These are phyloP conservation scores for Alexandromys fortis DNA, from an alignment of 2,113 vertebrate genomes.

Conservation along the genomic window DNA sequence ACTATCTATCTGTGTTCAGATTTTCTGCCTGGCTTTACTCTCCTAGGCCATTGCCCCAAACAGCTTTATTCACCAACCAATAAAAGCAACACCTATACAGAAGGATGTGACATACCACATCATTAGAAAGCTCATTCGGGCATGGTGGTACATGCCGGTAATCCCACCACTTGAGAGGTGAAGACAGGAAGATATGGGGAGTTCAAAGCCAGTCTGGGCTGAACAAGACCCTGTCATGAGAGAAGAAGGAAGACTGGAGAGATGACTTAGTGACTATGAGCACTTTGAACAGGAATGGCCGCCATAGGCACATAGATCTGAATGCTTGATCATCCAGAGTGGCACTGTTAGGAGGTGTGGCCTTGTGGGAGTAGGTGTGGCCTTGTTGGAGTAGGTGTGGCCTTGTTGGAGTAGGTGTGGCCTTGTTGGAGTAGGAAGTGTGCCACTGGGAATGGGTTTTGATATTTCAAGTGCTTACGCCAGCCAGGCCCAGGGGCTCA, in stretches of 20 bases:
- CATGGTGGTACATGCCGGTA: neutral
- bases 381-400: neutral
- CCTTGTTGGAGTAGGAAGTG: neutral
- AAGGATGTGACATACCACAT: no score
- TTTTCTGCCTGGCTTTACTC: no score
- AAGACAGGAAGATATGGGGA: neutral
- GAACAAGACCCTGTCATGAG: neutral
- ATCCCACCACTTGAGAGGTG: neutral
- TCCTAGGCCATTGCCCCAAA: no score
- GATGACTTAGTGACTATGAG: neutral
- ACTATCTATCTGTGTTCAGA: no score
- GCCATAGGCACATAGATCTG: neutral
- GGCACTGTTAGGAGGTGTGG: neutral
- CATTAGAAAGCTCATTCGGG: neutral
- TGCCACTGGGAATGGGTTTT: neutral
- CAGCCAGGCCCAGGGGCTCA: neutral
- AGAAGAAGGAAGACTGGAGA: neutral
- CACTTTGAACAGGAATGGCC: neutral
- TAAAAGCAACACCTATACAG: no score
- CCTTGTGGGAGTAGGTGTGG: neutral
- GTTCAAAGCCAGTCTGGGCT: neutral
- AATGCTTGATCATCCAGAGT: neutral
- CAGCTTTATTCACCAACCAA: no score
- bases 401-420: neutral
- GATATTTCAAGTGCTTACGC: neutral